A percentile compares a stretch with the other conserved stretches of the same genome.
phyloP scores from a whole-genome alignment of 2,113 vertebrate genomes.

The Dascyllus trimaculatus region DNA sequence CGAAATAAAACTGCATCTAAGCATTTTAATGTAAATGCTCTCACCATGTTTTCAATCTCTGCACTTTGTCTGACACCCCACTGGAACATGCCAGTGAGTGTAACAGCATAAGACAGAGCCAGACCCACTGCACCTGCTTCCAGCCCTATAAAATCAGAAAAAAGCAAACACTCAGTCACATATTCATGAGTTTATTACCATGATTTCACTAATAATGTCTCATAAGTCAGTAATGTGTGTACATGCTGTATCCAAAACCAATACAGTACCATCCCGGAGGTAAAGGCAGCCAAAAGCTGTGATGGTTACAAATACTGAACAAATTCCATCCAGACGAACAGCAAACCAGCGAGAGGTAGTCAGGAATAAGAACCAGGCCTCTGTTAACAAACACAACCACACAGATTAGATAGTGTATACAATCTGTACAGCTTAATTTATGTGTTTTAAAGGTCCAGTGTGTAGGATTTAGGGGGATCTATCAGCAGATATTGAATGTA shows the following conservation, averaged over 20 bases:
- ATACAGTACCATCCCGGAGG: conserved; percentile 88
- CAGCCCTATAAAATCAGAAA: conserved; percentile 81
- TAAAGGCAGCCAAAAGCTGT: conserved; percentile 91
- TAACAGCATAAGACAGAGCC: conserved; percentile 91
- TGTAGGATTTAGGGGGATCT: too few species aligned
- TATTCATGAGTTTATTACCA: not conserved
- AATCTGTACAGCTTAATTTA: too few species aligned
- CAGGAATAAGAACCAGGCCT: conserved; percentile 96
- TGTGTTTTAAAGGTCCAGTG: too few species aligned
- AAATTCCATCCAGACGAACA: conserved; percentile 94
- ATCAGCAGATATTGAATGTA: too few species aligned
- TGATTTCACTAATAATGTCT: not conserved
- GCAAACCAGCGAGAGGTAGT: conserved; percentile 96
- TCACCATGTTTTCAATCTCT: conserved; percentile 97
- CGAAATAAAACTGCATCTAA: too few species aligned
- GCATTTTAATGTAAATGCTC: conserved; percentile 20
- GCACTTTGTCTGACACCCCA: conserved; percentile 97
- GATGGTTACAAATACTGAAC: conserved; percentile 91
- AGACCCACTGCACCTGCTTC: conserved; percentile 92
- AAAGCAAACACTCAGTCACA: not conserved
- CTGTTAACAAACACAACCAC: conserved; percentile 73
- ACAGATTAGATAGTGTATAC: not conserved
- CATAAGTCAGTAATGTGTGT: not conserved
- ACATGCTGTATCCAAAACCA: not conserved
- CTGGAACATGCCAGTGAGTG: conserved; percentile 95